Conservation (phyloP, 2,888 invertebrate species). For the Diachrysia chrysitis region DNA sequence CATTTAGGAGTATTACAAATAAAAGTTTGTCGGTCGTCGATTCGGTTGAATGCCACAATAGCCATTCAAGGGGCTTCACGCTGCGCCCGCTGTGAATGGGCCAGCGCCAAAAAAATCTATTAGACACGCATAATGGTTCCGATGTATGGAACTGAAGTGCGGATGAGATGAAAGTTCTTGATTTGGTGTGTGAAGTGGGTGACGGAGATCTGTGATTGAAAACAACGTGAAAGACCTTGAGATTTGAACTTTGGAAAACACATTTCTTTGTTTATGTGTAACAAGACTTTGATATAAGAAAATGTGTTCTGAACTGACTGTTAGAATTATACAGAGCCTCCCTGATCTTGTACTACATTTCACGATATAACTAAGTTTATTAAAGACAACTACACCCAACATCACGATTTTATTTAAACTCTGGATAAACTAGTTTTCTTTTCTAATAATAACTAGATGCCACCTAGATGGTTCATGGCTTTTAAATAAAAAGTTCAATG, state of each 20-base stretch:
- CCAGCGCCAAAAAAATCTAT: conserved; percentile 86
- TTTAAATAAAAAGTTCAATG: no score
- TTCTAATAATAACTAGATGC: no score
- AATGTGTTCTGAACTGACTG: not conserved
- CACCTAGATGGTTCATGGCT: no score
- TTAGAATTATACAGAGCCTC: no score
- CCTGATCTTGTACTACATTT: no score
- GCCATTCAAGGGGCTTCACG: conserved; percentile 86
- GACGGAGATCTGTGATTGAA: conserved; percentile 54
- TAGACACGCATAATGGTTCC: conserved; percentile 85
- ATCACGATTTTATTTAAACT: no score
- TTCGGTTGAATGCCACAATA: conserved; percentile 80
- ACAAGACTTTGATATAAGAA: not conserved
- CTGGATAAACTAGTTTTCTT: no score
- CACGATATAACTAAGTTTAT: no score
- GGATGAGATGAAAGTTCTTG: conserved; percentile 74
- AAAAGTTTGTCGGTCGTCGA: conserved; percentile 82
- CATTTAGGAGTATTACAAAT: conserved; percentile 88
- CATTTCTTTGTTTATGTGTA: not conserved
- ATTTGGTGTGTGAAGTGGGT: conserved; percentile 68
- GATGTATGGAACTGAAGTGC: conserved; percentile 73
- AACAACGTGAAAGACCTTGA: conserved; percentile 2
- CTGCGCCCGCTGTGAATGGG: conserved; percentile 85
- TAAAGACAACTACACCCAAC: no score
- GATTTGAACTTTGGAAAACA: not conserved